phyloP scores from a whole-genome alignment of 30 jellyfish, hydroid and myxozoan genomes.

The Hydra vulgaris region DNA sequence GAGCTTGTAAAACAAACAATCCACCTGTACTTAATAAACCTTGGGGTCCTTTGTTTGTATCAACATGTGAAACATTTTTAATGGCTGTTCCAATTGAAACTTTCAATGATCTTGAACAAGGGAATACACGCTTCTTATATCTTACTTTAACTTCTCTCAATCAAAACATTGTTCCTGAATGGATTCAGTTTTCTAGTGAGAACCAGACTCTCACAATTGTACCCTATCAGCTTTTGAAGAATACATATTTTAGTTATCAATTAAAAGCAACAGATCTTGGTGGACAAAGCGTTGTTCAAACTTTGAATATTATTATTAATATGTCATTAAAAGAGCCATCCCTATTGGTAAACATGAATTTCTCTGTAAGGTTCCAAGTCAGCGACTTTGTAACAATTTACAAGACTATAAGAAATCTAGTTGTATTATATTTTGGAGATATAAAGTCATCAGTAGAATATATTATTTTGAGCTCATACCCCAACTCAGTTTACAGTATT shows the following conservation, averaged over 20 bases:
- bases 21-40: conserved; percentile 44
- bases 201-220: conserved; percentile 38
- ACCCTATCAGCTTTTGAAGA: conserved; percentile 12
- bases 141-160: conserved; percentile 11
- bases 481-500: conserved; percentile 24
- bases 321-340: conserved; percentile 12
- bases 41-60: conserved; percentile 51
- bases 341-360: conserved; percentile 11
- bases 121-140: conserved; percentile 55
- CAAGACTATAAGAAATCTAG: conserved; percentile 26
- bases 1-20: conserved; percentile 49
- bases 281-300: conserved; percentile 18
- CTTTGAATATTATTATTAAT: conserved; percentile 3
- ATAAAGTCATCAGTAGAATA: conserved; percentile 23
- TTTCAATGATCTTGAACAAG: conserved; percentile 68
- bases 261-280: conserved; percentile 51
- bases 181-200: conserved; percentile 40
- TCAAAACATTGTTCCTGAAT: conserved; percentile 1
- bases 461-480: conserved; percentile 9
- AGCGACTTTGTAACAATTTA: conserved; percentile 26
- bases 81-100: conserved; percentile 54
- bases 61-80: conserved; percentile 46
- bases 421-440: conserved; percentile 33
- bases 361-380: background rate
- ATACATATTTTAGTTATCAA: conserved; percentile 1